A percentile compares a stretch with the other conserved stretches of the same genome.
Conservation (phyloP, 2,888 invertebrate species). For the Argyra leucocephala region DNA sequence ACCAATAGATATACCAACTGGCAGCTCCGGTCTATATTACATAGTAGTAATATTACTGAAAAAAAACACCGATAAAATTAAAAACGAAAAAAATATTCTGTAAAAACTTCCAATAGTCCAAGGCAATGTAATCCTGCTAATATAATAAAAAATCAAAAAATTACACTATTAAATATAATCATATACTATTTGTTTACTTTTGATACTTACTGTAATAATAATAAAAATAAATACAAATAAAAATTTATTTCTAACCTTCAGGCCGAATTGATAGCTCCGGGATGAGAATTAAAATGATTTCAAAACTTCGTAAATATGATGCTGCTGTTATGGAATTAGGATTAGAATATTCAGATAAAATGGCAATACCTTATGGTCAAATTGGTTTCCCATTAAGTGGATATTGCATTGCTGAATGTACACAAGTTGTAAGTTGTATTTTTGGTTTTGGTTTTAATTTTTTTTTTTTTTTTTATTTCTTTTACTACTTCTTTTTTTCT, state of each 20-base stretch:
- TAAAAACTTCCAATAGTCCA: too few relatives aligned
- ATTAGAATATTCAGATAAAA: conserved; percentile 93
- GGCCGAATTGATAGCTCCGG: conserved; percentile 86
- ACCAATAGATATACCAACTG: too few relatives aligned
- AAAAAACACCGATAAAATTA: too few relatives aligned
- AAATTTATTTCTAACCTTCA: conserved; percentile 38
- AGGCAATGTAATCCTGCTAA: too few relatives aligned
- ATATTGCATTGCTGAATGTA: conserved; percentile 88
- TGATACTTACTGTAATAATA: neutral
- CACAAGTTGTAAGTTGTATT: conserved; percentile 59
- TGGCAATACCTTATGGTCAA: conserved; percentile 88
- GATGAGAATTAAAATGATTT: conserved; percentile 67
- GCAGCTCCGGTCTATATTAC: too few relatives aligned
- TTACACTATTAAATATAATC: too few relatives aligned
- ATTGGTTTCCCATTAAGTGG: conserved; percentile 71
- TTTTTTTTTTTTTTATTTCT: conserved; percentile 10
- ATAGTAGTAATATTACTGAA: too few relatives aligned
- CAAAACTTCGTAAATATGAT: conserved; percentile 68
- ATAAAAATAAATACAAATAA: too few relatives aligned
- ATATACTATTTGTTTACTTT: neutral
- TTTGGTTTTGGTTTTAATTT: conserved; percentile 13
- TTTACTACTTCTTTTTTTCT: neutral
- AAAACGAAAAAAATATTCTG: too few relatives aligned
- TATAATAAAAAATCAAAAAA: too few relatives aligned
- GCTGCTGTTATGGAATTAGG: conserved; percentile 96